These are phyloP conservation scores for Florisuga fusca DNA, from an alignment of 2,797 vertebrate species.

Conservation along the genomic window DNA sequence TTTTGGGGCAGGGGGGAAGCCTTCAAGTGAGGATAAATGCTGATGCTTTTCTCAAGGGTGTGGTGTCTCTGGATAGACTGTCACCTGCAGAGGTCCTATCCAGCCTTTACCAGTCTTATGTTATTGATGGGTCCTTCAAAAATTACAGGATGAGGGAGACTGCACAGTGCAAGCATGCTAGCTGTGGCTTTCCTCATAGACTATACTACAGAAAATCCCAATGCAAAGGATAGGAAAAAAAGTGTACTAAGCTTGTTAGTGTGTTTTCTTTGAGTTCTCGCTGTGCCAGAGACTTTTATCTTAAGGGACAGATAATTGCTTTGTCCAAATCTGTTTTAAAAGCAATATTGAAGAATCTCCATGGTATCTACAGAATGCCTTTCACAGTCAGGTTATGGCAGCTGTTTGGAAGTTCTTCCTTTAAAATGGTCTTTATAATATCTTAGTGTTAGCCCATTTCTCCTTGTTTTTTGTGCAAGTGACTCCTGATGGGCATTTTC, in stretches of 20 bases:
- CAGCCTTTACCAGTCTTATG: background rate
- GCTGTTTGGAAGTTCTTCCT: background rate
- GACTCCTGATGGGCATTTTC: background rate
- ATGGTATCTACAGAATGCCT: background rate
- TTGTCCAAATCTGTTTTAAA: background rate
- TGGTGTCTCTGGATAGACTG: background rate
- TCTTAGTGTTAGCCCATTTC: background rate
- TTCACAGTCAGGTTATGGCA: background rate
- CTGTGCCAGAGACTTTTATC: background rate
- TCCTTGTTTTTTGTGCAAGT: background rate
- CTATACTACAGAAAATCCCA: background rate
- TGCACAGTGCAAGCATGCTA: background rate
- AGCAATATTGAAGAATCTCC: background rate
- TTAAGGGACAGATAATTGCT: background rate
- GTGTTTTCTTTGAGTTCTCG: background rate
- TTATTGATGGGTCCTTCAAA: background rate
- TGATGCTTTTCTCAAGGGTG: background rate
- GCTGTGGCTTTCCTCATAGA: background rate
- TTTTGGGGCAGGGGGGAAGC: background rate
- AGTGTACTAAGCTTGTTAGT: background rate
- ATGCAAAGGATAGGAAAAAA: fast-evolving
- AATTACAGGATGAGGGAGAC: background rate
- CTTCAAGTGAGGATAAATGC: background rate
- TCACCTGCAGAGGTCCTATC: background rate
- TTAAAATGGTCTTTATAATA: background rate